Percentiles rank a stretch among this genome's conserved stretches.
phyloP scores from a whole-genome alignment of 2,113 vertebrate species.

The Peromyscus maniculatus region DNA sequence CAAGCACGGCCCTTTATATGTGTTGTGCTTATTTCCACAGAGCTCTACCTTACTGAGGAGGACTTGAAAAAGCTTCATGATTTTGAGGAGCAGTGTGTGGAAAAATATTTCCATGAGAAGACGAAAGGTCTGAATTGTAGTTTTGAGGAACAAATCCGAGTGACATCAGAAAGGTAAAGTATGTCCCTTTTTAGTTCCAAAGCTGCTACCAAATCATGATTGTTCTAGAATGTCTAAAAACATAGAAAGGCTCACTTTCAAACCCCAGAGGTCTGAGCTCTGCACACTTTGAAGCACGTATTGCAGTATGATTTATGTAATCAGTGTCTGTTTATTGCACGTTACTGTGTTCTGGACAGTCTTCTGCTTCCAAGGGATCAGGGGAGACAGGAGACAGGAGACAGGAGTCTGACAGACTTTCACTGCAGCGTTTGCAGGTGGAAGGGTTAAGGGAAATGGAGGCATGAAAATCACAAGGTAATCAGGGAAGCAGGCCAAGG shows the following conservation, averaged over 20 bases:
- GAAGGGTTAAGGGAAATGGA: background rate
- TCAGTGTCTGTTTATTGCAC: background rate
- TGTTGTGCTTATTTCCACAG: constrained; percentile 83
- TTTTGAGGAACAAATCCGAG: constrained; percentile 90
- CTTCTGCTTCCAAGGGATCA: background rate
- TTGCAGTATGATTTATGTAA: too few species aligned
- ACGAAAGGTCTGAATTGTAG: constrained; percentile 88
- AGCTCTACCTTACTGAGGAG: constrained; percentile 93
- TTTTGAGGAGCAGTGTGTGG: constrained; percentile 96
- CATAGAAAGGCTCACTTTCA: background rate
- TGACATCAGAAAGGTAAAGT: constrained; percentile 92
- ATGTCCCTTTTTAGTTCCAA: background rate
- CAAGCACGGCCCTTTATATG: background rate
- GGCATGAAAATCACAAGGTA: background rate
- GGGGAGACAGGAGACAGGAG: background rate
- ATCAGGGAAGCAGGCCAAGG: background rate
- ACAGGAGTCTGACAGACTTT: background rate
- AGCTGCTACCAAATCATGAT: background rate
- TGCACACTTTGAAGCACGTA: background rate
- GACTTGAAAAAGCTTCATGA: constrained; percentile 96
- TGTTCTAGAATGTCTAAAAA: background rate
- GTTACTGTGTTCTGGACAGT: background rate
- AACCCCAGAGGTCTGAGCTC: background rate
- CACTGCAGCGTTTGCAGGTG: background rate
- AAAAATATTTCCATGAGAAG: constrained; percentile 93